Base-by-base conservation (phyloP, 1,140 invertebrate genomes). In the Globodera ellingtonae region DNA sequence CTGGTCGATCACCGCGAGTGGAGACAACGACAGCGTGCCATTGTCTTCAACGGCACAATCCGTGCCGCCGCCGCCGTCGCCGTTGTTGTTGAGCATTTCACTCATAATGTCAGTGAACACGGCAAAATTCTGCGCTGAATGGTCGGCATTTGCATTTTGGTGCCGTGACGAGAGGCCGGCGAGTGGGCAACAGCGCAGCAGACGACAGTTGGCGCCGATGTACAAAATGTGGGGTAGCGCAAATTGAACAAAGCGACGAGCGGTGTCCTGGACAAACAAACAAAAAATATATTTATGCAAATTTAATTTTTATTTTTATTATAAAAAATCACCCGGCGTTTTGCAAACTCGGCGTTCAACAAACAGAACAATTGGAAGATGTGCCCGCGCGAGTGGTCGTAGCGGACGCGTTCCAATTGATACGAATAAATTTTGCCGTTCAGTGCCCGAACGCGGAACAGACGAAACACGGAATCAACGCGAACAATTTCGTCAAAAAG, bases 391-490 rank as follows among this genome's bases (percentile, higher is more conserved):
- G 81, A 21, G 10, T 67, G 13, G 67, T 82, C 72, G 71, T 75
- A 82, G 7, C 18, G 48, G 35, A 65, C 70, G 15, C 70, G 72
- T 21, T 82, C 81, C 13, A 82, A 69, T n/a, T 79, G 67, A 46
- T 84, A 82, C 13, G 81, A 56, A 66, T 82, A 82, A 62, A 82
- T 83, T 62, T 82, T 82, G 72, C 81, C 81, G 72, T 82, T 82
- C 21, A 82, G 44, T n/a, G 81, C 71, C 1, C 81, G 82, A 48
- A 82, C 35, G 5, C 47, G 52, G 52, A 82, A 75, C 24, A 82
- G 13, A 18, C 81, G 52, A 75, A 59, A 83, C 21, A 82, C 72
- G 21, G 70, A 52, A 66, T 83, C 75, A n/a, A 72, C 44, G 21
- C 72, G 81, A 4, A 83, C 48, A 59, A 83, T 69, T 35, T 52